Percentiles rank a stretch among this genome's conserved stretches.
Evolutionary conservation across 2,797 vertebrate species (phyloP).

Genomic region (Tokudaia muenninki): DNA sequence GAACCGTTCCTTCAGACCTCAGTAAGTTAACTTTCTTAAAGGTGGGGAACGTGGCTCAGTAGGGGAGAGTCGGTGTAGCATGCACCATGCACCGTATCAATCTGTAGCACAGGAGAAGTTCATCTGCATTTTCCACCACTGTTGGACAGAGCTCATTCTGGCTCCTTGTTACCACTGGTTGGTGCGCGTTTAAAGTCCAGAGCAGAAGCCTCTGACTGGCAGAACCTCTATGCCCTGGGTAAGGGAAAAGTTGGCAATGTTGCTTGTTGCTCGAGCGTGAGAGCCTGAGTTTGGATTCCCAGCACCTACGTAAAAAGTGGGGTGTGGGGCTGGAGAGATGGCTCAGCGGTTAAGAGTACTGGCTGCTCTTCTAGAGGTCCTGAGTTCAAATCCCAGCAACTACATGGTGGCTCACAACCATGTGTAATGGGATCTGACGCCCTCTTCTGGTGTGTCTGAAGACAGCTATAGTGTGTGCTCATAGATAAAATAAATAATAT

Average conservation of each 20-base stretch:
- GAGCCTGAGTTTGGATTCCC: not conserved
- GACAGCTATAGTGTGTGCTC: too few relatives aligned
- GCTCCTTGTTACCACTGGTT: not conserved
- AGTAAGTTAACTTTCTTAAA: not conserved
- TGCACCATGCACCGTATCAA: not conserved
- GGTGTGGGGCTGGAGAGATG: not conserved
- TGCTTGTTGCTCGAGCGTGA: not conserved
- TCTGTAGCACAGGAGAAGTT: too few relatives aligned
- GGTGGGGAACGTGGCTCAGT: not conserved
- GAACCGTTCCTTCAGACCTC: not conserved
- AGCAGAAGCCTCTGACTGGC: not conserved
- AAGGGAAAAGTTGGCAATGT: not conserved
- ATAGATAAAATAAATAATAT: too few relatives aligned
- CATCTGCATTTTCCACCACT: not conserved
- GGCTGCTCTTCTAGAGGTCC: too few relatives aligned
- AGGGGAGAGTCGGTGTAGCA: not conserved
- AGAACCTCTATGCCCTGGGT: not conserved
- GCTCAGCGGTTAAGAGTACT: too few relatives aligned
- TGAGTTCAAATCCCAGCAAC: too few relatives aligned
- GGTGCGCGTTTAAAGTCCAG: not conserved
- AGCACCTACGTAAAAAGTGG: not conserved
- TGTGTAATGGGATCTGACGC: too few relatives aligned
- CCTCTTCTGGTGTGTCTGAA: too few relatives aligned
- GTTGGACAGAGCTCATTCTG: not conserved
- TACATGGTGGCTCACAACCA: too few relatives aligned